Base-by-base conservation (phyloP, 2,113 vertebrate species). In the Etheostoma cragini region DNA sequence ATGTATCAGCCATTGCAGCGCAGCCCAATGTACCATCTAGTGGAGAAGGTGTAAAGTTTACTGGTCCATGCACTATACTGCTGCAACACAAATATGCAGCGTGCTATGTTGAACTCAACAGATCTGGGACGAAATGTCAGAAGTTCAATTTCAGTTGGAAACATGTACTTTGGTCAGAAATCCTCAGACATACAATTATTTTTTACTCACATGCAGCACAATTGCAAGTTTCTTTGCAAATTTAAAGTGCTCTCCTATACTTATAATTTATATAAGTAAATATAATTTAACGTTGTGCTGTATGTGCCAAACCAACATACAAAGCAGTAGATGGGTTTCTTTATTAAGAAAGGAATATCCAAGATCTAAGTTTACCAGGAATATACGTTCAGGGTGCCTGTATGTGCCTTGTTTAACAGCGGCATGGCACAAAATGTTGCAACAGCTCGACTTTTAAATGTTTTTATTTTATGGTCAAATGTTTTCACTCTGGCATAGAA, bases 281-380 rank as follows among this genome's bases (percentile, higher is more conserved):
- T n/a, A n/a, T n/a, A n/a, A n/a, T n/a, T 77, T 80, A 8, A 60
- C 22, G 2, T 50, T 80, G 73, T 78, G 78, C 63, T 71, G 26
- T 60, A 69, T 74, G 76, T 89, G 86, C 87, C 91, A 91, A 90
- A 85, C 56, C 42, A 56, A 60, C 46, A 22, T 52, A 69, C 4
- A 62, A 47, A 65, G 33, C 35, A 78, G 35, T 72, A 19, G 13
- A 63, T 35, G 47, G 7, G 10, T 42, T 47, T 68, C 58, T 69
- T 22, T 21, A 56, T 65, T 75, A 49, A 46, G 16, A 61, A 13
- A 26, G 15, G 7, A 65, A 70, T 50, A 65, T 53, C 33, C 1
- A 8, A 66, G 54, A 33, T 54, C 24, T 66, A 47, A 52, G 65
- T 69, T 53, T 11, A 24, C 22, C 54, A 56, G 30, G 52, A 54